Evolutionary conservation across 1,140 invertebrate species (phyloP), one percentile per base, ranked within the genome.

Genomic region (Pemphigus obesinymphae): DNA sequence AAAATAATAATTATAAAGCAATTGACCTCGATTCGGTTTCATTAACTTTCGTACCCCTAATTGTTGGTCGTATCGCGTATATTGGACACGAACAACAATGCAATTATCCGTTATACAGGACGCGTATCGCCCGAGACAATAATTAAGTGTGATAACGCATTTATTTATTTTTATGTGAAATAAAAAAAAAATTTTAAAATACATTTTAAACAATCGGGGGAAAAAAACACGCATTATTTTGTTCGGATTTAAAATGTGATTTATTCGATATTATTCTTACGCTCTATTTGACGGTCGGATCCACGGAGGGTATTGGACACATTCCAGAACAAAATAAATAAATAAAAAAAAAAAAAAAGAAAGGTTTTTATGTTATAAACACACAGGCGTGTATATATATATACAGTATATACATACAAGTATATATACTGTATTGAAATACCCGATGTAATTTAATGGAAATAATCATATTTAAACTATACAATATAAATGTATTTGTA

Each of bases 1-100:
- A 80, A 80, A 80, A 80, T 63, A 29, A 80, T 80, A 58, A 80
- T 80, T 80, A 80, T 63, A 37, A 58, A 58, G 50, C 53, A 55
- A 53, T 40, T 58, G 70, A 61, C 50, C 23, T 80, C 50, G 37
- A 80, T 40, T 80, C 55, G 45, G 37, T 63, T 63, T 63, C 76
- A 78, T 55, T 78, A 61, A 61, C 76, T 80, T 29, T 61, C 23
- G 23, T 20, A 55, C 53, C 31, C 73, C 31, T 55, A 37, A 75
- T 55, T 40, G 50, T 58, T 26, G 31, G 34, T 53, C 8, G n/a
- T 53, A 7, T 20, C 15, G 4, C n/a, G n/a, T n/a, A 43, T 23
- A 68, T 68, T 43, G 66, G 17, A 40, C 13, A 70, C 31, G 34
- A 70, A 68, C 43, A 40, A 68, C 66, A 43, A 40, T 40, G 37